Base-by-base conservation (phyloP, 1,140 invertebrate species). In the Drosophila athabasca region DNA sequence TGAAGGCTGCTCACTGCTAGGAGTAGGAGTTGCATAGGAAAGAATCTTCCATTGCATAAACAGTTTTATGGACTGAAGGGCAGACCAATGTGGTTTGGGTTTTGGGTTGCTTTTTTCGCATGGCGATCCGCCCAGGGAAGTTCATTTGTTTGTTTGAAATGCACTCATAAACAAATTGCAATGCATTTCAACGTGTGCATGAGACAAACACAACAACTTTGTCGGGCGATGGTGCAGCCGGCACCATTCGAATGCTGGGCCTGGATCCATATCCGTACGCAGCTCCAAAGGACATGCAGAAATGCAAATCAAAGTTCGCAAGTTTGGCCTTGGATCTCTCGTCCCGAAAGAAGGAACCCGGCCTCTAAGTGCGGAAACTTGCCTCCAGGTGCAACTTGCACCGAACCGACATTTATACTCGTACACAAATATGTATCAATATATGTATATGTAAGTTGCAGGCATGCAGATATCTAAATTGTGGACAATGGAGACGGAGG, bases 291-390 rank as follows among this genome's bases (percentile, higher is more conserved):
- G 58, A 43, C 51, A 52, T 62, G 29, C 15, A 61, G 15, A 43
- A 52, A 79, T 79, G 62, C 50, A 71, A 76, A 76, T 72, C 54
- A 76, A 55, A 64, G 67, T 76, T 72, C 31, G 49, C 26, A 67
- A 64, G 48, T 69, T 64, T 46, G 41, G 48, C 45, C 46, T 55
- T 52, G n/a, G n/a, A 6, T 24, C 9, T 15, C 15, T 2, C 43
- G 19, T 19, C 29, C 15, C 26, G 35, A 24, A 26, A 53, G 26
- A 62, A 51, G 13, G 29, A 13, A 35, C 15, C 24, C 41, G 24
- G 3, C 24, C 15, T 19, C 41, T 4, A 74, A 55, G 39, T 69
- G 29, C 31, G 35, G 49, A 72, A 72, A 62, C 44, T 65, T 52
- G 53, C 54, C 17, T 19, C 17, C 17, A 19, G 17, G 17, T 19